Evolutionary conservation across 2,113 vertebrate genomes (phyloP), one percentile per base, ranked within the genome.

Genomic region (Beaufortia kweichowensis): DNA sequence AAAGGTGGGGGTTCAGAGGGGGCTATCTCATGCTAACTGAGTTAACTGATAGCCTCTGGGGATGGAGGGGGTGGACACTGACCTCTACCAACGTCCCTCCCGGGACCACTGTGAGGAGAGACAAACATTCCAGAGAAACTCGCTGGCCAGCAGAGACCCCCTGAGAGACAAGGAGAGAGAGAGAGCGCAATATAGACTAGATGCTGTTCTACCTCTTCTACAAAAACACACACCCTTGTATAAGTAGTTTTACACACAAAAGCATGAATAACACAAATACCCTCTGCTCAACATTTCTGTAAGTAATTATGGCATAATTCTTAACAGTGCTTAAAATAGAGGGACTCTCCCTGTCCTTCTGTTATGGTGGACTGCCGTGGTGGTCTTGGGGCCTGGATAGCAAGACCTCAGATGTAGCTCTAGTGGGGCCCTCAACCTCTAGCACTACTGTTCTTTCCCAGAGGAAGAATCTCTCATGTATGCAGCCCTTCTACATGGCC

Each of bases 21-120:
- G 93, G 92, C 96, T 97, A 95, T 92, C 92, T 92, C 87, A 90
- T 90, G 89, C 89, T 92, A 91, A 92, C 91, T 91, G 87, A 91
- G 90, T 93, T 93, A 93, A 91, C 89, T 86, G 90, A 92, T 90
- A 89, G 89, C 87, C 90, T 89, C 90, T 86, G 86, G 90, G 90
- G 90, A 92, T 82, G 84, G 84, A 82, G 86, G 85, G 81, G 88
- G 77, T 85, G 76, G 86, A 48, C 5, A 24, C 62, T 85, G 88
- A 93, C 88, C 91, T 86, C 85, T 83, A 88, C 87, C 89, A 90
- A 87, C 83, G 64, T 88, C 84, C 79, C 90, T 88, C 87, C 84
- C 76, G 87, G 88, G 91, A 90, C 83, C 55, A 26, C 84, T 79
- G 87, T 85, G 86, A 80, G 77, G 84, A 88, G 87, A 90, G 88